phyloP scores from a whole-genome alignment of 2,113 vertebrate genomes.

The Turnix velox region DNA sequence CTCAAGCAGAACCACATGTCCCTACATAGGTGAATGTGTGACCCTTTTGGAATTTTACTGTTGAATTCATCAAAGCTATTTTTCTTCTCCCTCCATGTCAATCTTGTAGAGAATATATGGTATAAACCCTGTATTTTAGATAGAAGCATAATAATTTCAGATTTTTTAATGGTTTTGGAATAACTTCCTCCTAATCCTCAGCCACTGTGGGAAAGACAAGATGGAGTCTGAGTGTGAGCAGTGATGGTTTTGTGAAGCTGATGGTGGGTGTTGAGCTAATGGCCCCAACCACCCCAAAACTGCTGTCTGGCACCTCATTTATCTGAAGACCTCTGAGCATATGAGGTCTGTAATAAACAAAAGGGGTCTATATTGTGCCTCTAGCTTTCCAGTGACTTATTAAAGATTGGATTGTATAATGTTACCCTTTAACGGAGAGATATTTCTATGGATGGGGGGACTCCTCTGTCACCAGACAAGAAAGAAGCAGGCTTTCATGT shows the following conservation, averaged over 20 bases:
- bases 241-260: conserved; percentile 10
- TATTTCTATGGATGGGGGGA: conserved; percentile 4
- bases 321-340: conserved; percentile 44
- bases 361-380: conserved; percentile 28
- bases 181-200: not conserved
- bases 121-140: not conserved
- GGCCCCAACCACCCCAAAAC: not conserved
- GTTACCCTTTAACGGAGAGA: conserved; percentile 24
- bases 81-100: not conserved
- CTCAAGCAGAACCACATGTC: not conserved
- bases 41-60: not conserved
- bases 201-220: not conserved
- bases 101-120: not conserved
- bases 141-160: not conserved
- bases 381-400: conserved; percentile 41
- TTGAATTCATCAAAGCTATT: not conserved
- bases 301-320: conserved; percentile 57
- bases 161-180: not conserved
- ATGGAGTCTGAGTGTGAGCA: not conserved
- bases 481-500: conserved; percentile 40
- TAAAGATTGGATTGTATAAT: conserved; percentile 53
- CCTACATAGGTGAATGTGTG: not conserved
- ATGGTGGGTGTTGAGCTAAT: conserved; percentile 43
- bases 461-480: not conserved
- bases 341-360: conserved; percentile 48